Percentiles rank a stretch among this genome's conserved stretches.
These are phyloP conservation scores for Perizoma flavofasciatum DNA, from an alignment of 2,888 invertebrate species.

Conservation along the genomic window DNA sequence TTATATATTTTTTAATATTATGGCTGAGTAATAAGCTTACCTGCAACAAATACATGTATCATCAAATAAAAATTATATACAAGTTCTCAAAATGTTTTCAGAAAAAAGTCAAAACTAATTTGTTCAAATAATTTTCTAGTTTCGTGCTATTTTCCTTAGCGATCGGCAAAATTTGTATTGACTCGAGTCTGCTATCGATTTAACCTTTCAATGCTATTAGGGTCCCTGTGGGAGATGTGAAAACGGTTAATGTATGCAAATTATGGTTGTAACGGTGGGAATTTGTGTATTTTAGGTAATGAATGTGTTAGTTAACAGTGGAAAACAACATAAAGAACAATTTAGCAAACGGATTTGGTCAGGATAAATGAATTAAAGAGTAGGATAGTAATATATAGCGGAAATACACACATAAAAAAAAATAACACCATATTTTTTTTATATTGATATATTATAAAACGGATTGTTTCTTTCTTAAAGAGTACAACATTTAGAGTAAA, in stretches of 20 bases:
- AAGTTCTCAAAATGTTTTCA: background rate
- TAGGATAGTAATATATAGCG: no score
- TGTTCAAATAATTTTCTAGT: slow-evolving; percentile 36
- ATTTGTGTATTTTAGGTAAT: background rate
- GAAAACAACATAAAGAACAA: background rate
- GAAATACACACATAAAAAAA: no score
- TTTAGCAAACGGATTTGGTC: no score
- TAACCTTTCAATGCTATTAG: slow-evolving; percentile 52
- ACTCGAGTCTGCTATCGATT: slow-evolving; percentile 62
- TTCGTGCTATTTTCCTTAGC: slow-evolving; percentile 43
- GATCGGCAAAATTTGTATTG: slow-evolving; percentile 58
- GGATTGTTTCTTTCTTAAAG: no score
- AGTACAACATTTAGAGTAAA: no score
- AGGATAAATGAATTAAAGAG: no score
- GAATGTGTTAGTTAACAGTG: background rate
- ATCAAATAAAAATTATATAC: slow-evolving; percentile 9
- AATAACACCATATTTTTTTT: no score
- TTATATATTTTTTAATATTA: background rate
- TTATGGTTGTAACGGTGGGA: slow-evolving; percentile 19
- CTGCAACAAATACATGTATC: slow-evolving; percentile 8
- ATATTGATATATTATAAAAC: no score
- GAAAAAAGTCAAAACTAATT: slow-evolving; percentile 32
- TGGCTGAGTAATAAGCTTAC: background rate
- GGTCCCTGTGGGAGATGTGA: slow-evolving; percentile 42
- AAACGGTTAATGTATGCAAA: slow-evolving; percentile 30